phyloP scores from a whole-genome alignment of 2,113 vertebrate species.

The Scortum barcoo region DNA sequence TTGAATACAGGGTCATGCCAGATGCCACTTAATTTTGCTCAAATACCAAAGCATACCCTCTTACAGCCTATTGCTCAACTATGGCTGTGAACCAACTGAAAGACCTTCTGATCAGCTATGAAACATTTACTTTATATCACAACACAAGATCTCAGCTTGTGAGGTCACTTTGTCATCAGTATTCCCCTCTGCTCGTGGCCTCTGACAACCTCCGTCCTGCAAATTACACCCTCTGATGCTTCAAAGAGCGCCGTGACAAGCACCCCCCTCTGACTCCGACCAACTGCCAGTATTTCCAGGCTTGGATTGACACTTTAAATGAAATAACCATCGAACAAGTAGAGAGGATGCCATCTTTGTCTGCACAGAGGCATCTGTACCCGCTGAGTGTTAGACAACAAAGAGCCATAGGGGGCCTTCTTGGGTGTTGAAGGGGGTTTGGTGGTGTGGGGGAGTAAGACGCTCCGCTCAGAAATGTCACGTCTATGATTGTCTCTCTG shows the following conservation, averaged over 20 bases:
- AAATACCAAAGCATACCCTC: background rate
- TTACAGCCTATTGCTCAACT: background rate
- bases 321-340: conserved; percentile 64
- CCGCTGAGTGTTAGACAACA: conserved; percentile 71
- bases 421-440: conserved; percentile 44
- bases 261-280: conserved; percentile 38
- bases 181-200: conserved; percentile 49
- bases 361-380: conserved; percentile 57
- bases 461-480: conserved; percentile 63
- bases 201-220: conserved; percentile 54
- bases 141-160: conserved; percentile 20
- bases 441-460: conserved; percentile 36
- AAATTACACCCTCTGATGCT: conserved; percentile 62
- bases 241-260: conserved; percentile 63
- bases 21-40: background rate
- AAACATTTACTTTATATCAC: conserved; percentile 30
- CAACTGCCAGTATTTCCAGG: conserved; percentile 50
- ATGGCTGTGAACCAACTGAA: background rate
- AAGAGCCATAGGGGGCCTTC: conserved; percentile 62
- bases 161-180: conserved; percentile 51
- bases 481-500: conserved; percentile 46
- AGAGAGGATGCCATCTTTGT: conserved; percentile 53
- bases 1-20: background rate
- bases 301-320: conserved; percentile 73
- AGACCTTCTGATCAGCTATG: conserved; percentile 12